phyloP scores from a whole-genome alignment of 2,113 vertebrate genomes.

The Stegastes partitus region DNA sequence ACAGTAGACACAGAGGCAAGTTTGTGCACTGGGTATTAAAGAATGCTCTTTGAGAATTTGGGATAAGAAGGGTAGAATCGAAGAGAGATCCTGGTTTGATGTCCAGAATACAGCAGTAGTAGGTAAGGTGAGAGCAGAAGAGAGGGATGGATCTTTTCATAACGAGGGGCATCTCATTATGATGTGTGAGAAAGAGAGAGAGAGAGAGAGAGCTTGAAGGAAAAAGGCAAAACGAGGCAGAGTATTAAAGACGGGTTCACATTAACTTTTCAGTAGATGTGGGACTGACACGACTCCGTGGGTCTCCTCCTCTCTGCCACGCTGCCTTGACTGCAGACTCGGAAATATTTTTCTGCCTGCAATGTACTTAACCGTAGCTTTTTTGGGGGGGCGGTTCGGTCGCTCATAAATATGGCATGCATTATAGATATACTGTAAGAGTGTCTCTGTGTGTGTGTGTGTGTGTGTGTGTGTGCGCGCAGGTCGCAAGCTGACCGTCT shows the following conservation, averaged over 20 bases:
- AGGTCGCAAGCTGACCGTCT: constrained; percentile 78
- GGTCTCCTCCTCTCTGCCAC: constrained; percentile 38
- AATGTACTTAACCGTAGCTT: constrained; percentile 53
- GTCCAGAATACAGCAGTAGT: constrained; percentile 73
- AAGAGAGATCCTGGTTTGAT: constrained; percentile 62
- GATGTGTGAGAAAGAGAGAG: constrained; percentile 17
- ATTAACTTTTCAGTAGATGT: constrained; percentile 81
- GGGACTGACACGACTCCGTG: constrained; percentile 57
- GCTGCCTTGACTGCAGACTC: constrained; percentile 53
- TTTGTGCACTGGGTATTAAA: constrained; percentile 64
- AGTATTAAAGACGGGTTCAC: constrained; percentile 67
- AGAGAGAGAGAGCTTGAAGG: constrained; percentile 28
- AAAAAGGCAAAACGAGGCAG: constrained; percentile 34
- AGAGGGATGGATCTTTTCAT: constrained; percentile 67
- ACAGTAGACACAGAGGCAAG: constrained; percentile 7
- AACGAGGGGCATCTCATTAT: constrained; percentile 62
- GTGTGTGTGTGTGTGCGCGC: constrained; percentile 23
- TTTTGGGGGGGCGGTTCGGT: constrained; percentile 33
- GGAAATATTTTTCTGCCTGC: constrained; percentile 26
- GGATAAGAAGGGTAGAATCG: constrained; percentile 51
- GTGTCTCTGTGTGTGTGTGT: constrained; percentile 38
- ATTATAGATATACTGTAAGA: constrained; percentile 74
- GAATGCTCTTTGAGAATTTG: constrained; percentile 76
- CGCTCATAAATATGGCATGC: constrained; percentile 75
- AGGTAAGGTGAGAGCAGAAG: constrained; percentile 60